Evolutionary conservation across 2,113 vertebrate species (phyloP).

Genomic region (Chiloscyllium plagiosum): DNA sequence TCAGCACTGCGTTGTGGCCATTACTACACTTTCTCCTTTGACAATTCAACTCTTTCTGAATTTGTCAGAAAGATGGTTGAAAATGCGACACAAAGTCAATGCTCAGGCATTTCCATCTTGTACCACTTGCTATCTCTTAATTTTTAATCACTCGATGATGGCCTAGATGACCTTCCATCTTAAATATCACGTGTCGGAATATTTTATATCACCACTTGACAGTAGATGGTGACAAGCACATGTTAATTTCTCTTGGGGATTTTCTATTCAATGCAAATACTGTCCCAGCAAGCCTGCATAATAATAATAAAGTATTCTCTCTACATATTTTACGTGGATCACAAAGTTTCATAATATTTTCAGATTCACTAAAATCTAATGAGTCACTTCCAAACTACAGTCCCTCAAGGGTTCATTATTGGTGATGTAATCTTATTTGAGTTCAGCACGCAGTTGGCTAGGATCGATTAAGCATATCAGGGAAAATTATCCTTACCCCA

Average conservation of each 20-base stretch:
- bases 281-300: not conserved
- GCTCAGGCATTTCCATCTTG: not conserved
- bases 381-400: not conserved
- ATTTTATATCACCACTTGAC: not conserved
- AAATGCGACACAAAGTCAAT: not conserved
- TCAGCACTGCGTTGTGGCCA: not conserved
- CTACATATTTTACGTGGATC: not conserved
- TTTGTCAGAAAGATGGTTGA: not conserved
- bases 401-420: not conserved
- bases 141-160: not conserved
- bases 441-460: not conserved
- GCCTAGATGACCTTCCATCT: not conserved
- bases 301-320: not conserved
- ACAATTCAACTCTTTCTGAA: not conserved
- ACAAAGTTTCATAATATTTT: not conserved
- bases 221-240: not conserved
- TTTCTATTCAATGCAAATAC: too few relatives aligned
- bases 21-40: not conserved
- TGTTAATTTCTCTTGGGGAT: not conserved
- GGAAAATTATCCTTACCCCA: slow-evolving; percentile 22
- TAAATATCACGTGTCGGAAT: not conserved
- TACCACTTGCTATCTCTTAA: not conserved
- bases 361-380: not conserved
- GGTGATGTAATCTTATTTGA: not conserved
- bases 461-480: not conserved